These are phyloP conservation scores for Dichetophora obliterata DNA, from an alignment of 2,888 invertebrate species.

Conservation along the genomic window DNA sequence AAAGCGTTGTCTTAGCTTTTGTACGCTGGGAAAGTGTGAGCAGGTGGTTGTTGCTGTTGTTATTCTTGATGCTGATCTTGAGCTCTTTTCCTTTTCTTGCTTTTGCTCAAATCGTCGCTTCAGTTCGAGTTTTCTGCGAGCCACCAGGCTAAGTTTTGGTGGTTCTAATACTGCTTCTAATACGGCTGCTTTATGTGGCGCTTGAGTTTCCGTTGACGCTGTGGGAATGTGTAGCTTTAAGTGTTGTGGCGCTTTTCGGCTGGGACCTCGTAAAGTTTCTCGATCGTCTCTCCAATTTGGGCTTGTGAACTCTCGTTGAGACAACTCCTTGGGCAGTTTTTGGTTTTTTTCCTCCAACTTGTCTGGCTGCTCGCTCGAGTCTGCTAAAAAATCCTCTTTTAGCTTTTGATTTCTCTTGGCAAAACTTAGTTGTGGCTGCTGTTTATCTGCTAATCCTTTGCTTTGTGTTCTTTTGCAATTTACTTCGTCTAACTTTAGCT, in stretches of 20 bases:
- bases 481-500: conserved; percentile 27
- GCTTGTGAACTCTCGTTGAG: not conserved
- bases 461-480: not conserved
- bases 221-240: conserved; percentile 9
- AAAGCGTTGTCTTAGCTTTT: conserved; percentile 5
- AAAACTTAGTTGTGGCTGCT: conserved; percentile 38
- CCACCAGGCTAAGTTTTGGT: conserved; percentile 42
- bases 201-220: not conserved
- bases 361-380: conserved; percentile 15
- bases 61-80: not conserved
- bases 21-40: not conserved
- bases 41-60: not conserved
- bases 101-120: conserved; percentile 41
- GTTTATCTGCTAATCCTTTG: conserved; percentile 35
- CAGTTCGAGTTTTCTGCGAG: conserved; percentile 48
- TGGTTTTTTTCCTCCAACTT: not conserved
- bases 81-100: not conserved
- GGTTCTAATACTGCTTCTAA: conserved; percentile 15
- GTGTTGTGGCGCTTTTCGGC: not conserved
- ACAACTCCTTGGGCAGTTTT: too few species aligned
- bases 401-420: not conserved
- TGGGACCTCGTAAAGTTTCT: not conserved
- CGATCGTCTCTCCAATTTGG: not conserved
- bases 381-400: conserved; percentile 16
- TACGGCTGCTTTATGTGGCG: not conserved